Base-by-base conservation (phyloP, 53 echinoderm and acorn worm species). In the Pentamera pediparva region DNA sequence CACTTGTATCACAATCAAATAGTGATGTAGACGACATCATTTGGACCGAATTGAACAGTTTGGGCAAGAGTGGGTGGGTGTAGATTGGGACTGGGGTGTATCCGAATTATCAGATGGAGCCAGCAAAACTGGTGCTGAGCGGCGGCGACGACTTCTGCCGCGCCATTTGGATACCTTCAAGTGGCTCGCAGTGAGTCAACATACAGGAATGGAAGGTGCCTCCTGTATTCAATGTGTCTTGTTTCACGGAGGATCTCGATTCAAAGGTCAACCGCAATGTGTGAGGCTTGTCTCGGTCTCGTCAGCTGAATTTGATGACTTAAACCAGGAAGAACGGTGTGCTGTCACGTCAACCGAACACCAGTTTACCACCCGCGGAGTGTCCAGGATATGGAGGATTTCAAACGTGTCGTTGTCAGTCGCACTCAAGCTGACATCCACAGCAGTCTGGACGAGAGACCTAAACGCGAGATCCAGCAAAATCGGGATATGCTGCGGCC, bases 181-280 rank as follows among this genome's bases (percentile, higher is more conserved):
- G 31, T 59, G 59, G 59, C 59, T 59, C 27, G 59, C 59, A 5
- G 59, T 59, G 15, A 59, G 59, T 59, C 59, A 59, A 59, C 26
- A 27, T 25, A 3, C 59, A 27, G 59, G 59, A 27, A 59, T 22
- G 22, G 31, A 59, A 59, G 59, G 59, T 59, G 26, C 27, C 59
- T 59, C 29, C 22, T 59, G 22, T 12, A 30, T 59, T 4, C 59
- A 24, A 59, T 59, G 59, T 59, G 59, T 59, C 27, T 12, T 59
- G 59, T 59, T 59, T 25, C 27, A 25, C 31, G 59, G 59, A 27
- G 59, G 31, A 27, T 50, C 50, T 19, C 50, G 50, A 50, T 18
- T 50, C 21, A 50, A 50, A 50, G 59, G 27, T 30, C 59, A 59
- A 59, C 59, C 31, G 26, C 59, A 59, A 59, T 59, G 27, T 12